Base-by-base conservation (phyloP, 2,888 invertebrate genomes). In the Acanthopleura granulata region DNA sequence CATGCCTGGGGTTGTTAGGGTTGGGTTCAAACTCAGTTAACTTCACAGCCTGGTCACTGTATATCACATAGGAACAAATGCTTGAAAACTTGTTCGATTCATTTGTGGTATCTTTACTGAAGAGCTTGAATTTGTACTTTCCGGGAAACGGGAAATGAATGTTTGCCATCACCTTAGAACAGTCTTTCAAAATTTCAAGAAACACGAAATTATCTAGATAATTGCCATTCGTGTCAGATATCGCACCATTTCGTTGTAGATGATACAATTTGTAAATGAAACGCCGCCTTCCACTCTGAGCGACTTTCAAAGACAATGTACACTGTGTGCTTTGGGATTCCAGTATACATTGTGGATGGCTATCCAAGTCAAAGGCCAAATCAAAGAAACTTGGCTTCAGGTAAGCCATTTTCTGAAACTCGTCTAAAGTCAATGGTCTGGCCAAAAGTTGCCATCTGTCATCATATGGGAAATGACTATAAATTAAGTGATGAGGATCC, bases 391-490 rank as follows among this genome's bases (percentile, higher is more conserved):
- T 75, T 0, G 83, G 82, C 50, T 82, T 83, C n/a, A 83, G 81
- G 72, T 82, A 83, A 0, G 83, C 82, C 16, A 82, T 74, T 69
- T 82, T 80, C 62, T 83, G 80, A 74, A 83, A 83, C 74, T 83
- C 83, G 27, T 77, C 77, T 22, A 82, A 79, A 0, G 81, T 78
- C 62, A 82, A 80, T 62, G 82, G 82, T n/a, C 83, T 73, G 6
- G 76, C 79, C 15, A 82, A 77, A 29, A 83, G 79, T 76, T 83
- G 83, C 83, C 83, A 83, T 62, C 78, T 79, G n/a, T 79, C 80
- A 62, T 82, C 81, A 14, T 81, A 80, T 0, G 83, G 79, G 80
- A 80, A 82, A 72, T 83, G 83, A 61, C 83, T 83, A 50, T 82
- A 79, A 40, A 80, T 78, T n/a, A 83, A 76, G 62, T 83, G 81